phyloP scores from a whole-genome alignment of 53 echinoderm and acorn worm species.

The Patiria pectinifera region DNA sequence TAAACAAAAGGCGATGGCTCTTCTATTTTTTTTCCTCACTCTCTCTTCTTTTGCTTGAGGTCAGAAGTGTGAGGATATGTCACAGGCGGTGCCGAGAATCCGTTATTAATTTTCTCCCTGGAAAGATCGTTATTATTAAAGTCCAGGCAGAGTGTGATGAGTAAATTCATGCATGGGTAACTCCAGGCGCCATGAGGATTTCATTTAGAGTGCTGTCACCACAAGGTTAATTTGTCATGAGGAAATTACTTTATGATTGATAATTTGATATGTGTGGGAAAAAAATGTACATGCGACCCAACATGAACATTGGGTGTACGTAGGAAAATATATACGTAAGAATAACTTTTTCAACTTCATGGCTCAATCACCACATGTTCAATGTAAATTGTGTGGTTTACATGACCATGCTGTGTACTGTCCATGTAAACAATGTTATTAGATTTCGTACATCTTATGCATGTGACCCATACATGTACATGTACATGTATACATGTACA shows the following conservation, averaged over 20 bases:
- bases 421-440: too few species aligned
- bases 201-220: not conserved
- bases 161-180: not conserved
- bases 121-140: conserved; percentile 1
- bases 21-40: not conserved
- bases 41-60: not conserved
- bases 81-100: not conserved
- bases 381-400: too few species aligned
- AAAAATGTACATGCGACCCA: not conserved
- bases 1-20: conserved; percentile 7
- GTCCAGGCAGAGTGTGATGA: not conserved
- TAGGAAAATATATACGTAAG: too few species aligned
- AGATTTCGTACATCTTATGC: too few species aligned
- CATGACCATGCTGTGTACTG: too few species aligned
- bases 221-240: not conserved
- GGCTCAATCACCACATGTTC: too few species aligned
- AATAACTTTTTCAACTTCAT: too few species aligned
- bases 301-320: not conserved
- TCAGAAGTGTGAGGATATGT: not conserved
- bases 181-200: not conserved
- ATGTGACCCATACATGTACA: not conserved
- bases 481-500: not conserved
- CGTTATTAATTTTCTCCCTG: not conserved
- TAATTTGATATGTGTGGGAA: not conserved
- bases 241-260: not conserved